Conservation (phyloP, 2,113 vertebrate genomes). For the Canis aureus region DNA sequence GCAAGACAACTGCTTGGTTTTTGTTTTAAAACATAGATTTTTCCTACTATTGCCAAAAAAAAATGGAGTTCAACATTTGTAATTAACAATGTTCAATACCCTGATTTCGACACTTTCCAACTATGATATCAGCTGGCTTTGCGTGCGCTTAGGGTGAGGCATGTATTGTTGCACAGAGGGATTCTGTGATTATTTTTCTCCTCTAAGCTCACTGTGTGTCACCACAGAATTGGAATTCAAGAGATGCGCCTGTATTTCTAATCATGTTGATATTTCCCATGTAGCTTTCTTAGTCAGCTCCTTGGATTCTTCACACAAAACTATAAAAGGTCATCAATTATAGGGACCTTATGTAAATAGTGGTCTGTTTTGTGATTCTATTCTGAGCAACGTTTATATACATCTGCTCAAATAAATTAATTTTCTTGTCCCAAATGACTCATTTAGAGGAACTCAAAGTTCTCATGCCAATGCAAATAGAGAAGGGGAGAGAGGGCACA, state of each 20-base stretch:
- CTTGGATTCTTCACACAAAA: conserved; percentile 71
- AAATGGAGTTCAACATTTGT: neutral
- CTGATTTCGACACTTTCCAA: neutral
- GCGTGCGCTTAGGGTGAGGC: neutral
- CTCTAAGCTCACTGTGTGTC: neutral
- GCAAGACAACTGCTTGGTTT: conserved; percentile 4
- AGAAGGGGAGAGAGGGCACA: conserved; percentile 35
- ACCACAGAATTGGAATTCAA: conserved; percentile 60
- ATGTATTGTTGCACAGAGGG: neutral
- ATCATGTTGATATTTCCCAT: conserved; percentile 75
- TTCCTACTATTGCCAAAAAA: neutral
- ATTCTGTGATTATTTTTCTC: neutral
- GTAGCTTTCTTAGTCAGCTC: conserved; percentile 66
- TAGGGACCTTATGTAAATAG: conserved; percentile 81
- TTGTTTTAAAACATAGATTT: conserved; percentile 33
- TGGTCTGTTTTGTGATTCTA: conserved; percentile 78
- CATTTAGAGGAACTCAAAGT: conserved; percentile 73
- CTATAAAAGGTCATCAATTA: conserved; percentile 80
- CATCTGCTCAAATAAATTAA: conserved; percentile 82
- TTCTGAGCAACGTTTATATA: conserved; percentile 79
- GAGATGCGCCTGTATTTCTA: conserved; percentile 44
- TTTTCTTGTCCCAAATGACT: conserved; percentile 80
- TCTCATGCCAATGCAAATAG: conserved; percentile 73
- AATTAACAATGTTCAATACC: neutral
- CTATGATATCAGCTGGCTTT: neutral